Base-by-base conservation (phyloP, 1,140 invertebrate species). In the Magallana angulata region DNA sequence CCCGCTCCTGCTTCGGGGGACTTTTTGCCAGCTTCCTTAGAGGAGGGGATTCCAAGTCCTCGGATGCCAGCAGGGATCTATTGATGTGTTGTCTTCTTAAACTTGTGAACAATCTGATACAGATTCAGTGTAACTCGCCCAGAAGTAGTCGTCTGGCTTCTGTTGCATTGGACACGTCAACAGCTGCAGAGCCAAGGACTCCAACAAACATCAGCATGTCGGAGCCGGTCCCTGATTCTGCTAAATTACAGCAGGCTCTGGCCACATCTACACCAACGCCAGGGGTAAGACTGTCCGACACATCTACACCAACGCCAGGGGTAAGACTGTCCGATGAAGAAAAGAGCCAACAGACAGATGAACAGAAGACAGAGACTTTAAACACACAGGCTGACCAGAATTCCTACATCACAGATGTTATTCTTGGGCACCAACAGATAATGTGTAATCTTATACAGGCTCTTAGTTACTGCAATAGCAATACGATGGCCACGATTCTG, bases 361-460 rank as follows among this genome's bases (percentile, higher is more conserved):
- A 92, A 91, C 90, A 92, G 62, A 92, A 92, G 80, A 92, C 91
- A 36, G 90, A 87, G 81, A 87, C 85, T 86, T 83, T 89, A 14
- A 84, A 88, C 16, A 84, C 59, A 57, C 64, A 80, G 59, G 60
- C 87, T 36, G 88, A 68, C 84, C 30, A 90, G 57, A 64, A 76
- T 36, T 89, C 84, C 68, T 91, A 91, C 86, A 71, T 95, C 16
- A 89, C 93, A 14, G 94, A 95, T 81, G 91, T 94, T 48, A 93
- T 95, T 60, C 90, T 94, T 48, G 91, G 91, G n/a, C 91, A 94
- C 83, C 88, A 87, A 48, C 88, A 96, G 0, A 97, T 97, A 2
- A 98, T 98, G 97, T 96, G 97, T 92, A 96, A 97, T 88, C 96
- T 98, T 88, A 96, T 98, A n/a, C 91, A 94, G 56, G 92, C 94